Evolutionary conservation across 2,797 vertebrate genomes (phyloP), one percentile per base, ranked within the genome.

Genomic region (Pangasius mekongensis): DNA sequence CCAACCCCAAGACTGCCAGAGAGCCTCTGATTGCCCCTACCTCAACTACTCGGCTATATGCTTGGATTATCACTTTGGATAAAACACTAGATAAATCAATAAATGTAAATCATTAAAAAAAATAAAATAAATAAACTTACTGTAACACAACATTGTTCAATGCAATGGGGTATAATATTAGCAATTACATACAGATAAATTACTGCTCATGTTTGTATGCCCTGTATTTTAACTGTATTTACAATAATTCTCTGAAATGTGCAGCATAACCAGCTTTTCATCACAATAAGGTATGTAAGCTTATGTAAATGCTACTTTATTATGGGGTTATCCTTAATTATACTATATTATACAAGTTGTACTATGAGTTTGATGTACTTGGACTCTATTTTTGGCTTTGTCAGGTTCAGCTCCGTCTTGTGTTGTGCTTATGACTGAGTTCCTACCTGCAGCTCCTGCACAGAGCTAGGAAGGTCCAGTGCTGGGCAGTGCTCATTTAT

Each of bases 401-500:
- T 36, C 30, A 58, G 77, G 0, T 33, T 80, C 27, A 60, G 56
- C 5, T 62, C 13, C 24, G 62, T 62, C 27, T 43, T 87, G 74
- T 81, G 62, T 81, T 83, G 9, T 84, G 47, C 24, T 36, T 56
- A 24, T 69, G 16, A 2, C 10, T 27, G 43, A 2, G 7, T 67
- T 66, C 89, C 88, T 90, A 96, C 95, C 94, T 93, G 93, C 76
- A 96, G 92, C 3, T 94, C 74, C 9, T 54, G 66, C 78, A 90
- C 81, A 82, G 94, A 94, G 81, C 93, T 93, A 5, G 67, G 11
- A 36, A 87, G 0, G 8, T 84, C 43, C 0, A 93, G 87, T 1
- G 77, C 0, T 11, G 94, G 89, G 87, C 94, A 95, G 89, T 90
- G 1, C 8, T 96, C 92, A 0, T 83, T 39, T 91, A 96, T 91